These are phyloP conservation scores for Aspidoscelis tigris DNA, from an alignment of 2,113 vertebrate genomes.

Conservation along the genomic window DNA sequence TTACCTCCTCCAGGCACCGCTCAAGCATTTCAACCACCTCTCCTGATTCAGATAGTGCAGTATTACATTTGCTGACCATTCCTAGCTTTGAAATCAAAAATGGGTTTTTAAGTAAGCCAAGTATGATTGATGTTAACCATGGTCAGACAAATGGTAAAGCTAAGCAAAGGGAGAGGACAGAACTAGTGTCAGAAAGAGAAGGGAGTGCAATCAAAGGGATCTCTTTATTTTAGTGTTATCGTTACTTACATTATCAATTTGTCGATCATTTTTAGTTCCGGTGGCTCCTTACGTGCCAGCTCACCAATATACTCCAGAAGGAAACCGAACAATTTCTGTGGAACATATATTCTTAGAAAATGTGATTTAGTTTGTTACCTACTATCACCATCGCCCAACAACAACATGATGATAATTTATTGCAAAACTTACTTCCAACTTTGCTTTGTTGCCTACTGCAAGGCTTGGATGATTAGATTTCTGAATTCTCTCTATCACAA, in stretches of 20 bases:
- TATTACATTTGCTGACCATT: not conserved
- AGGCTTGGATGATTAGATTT: conserved; percentile 93
- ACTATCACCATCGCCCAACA: conserved; percentile 9
- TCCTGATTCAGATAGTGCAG: not conserved
- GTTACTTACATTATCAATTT: conserved; percentile 86
- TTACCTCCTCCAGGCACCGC: no score
- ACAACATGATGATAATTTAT: conserved; percentile 12
- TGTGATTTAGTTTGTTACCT: not conserved
- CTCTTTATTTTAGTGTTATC: not conserved
- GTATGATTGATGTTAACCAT: not conserved
- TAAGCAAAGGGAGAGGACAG: not conserved
- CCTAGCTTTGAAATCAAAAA: not conserved
- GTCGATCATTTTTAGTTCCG: conserved; percentile 84
- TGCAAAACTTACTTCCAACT: conserved; percentile 81
- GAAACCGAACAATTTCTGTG: conserved; percentile 90
- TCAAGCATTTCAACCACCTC: no score
- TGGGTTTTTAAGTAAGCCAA: not conserved
- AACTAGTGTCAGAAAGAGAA: not conserved
- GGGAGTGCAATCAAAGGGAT: not conserved
- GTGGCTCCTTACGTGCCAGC: conserved; percentile 78
- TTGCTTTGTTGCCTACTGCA: conserved; percentile 89
- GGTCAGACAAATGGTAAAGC: not conserved
- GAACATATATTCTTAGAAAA: conserved; percentile 25
- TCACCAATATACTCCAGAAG: conserved; percentile 91
- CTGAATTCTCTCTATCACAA: conserved; percentile 89